These are phyloP conservation scores for Anoplopoma fimbria DNA, from an alignment of 2,113 vertebrate genomes.

Conservation along the genomic window DNA sequence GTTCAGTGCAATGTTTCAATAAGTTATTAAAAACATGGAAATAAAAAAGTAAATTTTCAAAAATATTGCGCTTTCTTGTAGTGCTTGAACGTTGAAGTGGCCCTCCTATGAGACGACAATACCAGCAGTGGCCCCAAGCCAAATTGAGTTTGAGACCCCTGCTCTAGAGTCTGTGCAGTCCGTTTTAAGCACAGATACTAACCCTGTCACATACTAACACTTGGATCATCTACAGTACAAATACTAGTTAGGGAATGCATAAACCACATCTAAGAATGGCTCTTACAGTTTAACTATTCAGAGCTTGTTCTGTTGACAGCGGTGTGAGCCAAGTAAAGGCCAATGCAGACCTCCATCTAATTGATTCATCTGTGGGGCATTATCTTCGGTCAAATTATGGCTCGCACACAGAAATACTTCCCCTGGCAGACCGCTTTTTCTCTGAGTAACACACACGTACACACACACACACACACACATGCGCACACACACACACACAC, in stretches of 20 bases:
- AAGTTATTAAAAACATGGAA: no score
- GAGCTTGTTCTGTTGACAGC: conserved; percentile 19
- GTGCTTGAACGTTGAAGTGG: no score
- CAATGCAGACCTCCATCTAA: conserved; percentile 26
- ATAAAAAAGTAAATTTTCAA: no score
- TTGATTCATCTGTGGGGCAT: conserved; percentile 43
- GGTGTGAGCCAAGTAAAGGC: conserved; percentile 13
- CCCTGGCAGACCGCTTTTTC: conserved; percentile 12
- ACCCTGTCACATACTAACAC: background rate
- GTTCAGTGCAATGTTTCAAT: no score
- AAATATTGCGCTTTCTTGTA: no score
- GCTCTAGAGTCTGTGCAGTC: no score
- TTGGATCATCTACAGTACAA: background rate
- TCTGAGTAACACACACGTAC: background rate
- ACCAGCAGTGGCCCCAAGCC: no score
- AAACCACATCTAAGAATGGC: background rate
- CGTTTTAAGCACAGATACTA: background rate
- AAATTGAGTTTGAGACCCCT: no score
- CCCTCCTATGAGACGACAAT: no score
- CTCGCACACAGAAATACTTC: conserved; percentile 19
- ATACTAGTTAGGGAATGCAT: background rate
- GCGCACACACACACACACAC: conserved; percentile 4
- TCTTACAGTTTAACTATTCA: conserved; percentile 4
- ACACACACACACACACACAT: conserved; percentile 13
- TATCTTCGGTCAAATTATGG: conserved; percentile 28